Conservation (phyloP, 2,888 invertebrate genomes). For the Cosmopolites sordidus region DNA sequence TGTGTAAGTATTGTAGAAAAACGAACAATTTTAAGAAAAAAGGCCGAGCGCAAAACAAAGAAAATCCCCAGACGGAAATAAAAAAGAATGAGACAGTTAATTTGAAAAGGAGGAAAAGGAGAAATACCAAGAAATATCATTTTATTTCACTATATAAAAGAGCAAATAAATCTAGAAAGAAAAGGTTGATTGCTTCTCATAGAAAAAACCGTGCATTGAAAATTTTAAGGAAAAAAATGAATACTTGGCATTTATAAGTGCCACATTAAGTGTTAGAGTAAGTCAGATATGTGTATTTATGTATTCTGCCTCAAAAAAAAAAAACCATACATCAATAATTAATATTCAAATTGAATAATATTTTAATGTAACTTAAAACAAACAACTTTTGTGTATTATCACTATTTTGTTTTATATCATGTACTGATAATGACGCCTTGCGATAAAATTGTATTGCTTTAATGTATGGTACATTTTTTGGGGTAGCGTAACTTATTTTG, state of each 20-base stretch:
- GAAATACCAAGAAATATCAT: background rate
- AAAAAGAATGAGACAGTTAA: background rate
- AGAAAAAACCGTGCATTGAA: constrained; percentile 1
- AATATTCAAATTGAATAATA: too few species aligned
- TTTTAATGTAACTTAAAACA: too few species aligned
- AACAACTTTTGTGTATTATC: too few species aligned
- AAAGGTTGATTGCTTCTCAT: constrained; percentile 4
- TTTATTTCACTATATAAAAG: constrained; percentile 7
- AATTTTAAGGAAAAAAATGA: constrained; percentile 3
- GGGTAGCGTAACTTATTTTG: background rate
- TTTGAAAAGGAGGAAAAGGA: constrained; percentile 3
- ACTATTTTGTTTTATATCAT: too few species aligned
- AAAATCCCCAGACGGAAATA: background rate
- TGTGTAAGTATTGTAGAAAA: constrained; percentile 18
- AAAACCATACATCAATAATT: too few species aligned
- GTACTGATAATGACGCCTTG: too few species aligned
- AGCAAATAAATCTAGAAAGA: constrained; percentile 5
- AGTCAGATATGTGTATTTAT: background rate
- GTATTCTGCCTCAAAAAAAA: too few species aligned
- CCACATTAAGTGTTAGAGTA: background rate
- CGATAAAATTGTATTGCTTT: too few species aligned
- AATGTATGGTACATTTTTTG: too few species aligned
- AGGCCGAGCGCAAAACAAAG: background rate
- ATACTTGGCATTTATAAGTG: background rate
- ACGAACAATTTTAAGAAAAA: constrained; percentile 14